Percentiles rank a stretch among this genome's conserved stretches.
Conservation (phyloP, 2,888 invertebrate species). For the Antitype chi region DNA sequence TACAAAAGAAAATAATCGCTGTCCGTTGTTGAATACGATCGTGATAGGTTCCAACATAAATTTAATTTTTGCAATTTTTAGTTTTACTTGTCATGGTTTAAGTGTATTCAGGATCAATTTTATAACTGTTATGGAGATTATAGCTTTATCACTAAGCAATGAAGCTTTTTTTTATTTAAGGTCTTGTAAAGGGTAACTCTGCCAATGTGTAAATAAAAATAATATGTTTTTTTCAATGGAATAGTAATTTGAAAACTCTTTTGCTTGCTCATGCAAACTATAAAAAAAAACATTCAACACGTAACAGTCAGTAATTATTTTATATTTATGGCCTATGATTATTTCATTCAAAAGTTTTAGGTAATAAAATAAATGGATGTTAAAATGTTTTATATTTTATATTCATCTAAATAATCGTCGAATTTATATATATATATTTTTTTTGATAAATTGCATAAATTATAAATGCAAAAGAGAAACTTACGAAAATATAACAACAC, state of each 20-base stretch:
- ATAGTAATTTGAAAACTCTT: slow-evolving; percentile 30
- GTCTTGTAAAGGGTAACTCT: slow-evolving; percentile 21
- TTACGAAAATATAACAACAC: slow-evolving; percentile 1
- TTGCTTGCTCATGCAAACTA: slow-evolving; percentile 29
- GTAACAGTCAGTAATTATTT: slow-evolving; percentile 3
- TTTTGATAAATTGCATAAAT: neutral
- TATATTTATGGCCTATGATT: slow-evolving; percentile 35
- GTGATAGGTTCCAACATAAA: slow-evolving; percentile 61
- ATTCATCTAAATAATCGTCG: neutral
- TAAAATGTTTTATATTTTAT: slow-evolving; percentile 2
- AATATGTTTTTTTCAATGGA: slow-evolving; percentile 36
- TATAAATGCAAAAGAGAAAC: slow-evolving; percentile 36
- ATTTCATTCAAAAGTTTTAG: neutral
- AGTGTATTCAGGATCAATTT: slow-evolving; percentile 24
- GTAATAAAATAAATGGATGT: slow-evolving; percentile 9
- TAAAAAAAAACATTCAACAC: slow-evolving; percentile 7
- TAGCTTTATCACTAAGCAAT: slow-evolving; percentile 3
- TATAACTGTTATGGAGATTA: slow-evolving; percentile 9
- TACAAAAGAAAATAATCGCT: slow-evolving; percentile 54
- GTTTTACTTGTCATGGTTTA: slow-evolving; percentile 57
- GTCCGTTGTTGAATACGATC: slow-evolving; percentile 49
- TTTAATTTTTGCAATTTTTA: slow-evolving; percentile 59
- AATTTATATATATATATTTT: neutral
- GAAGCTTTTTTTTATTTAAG: neutral
- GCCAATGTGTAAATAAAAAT: slow-evolving; percentile 40